Conservation (phyloP, 2,888 invertebrate genomes). For the Cheiracanthium punctorium region DNA sequence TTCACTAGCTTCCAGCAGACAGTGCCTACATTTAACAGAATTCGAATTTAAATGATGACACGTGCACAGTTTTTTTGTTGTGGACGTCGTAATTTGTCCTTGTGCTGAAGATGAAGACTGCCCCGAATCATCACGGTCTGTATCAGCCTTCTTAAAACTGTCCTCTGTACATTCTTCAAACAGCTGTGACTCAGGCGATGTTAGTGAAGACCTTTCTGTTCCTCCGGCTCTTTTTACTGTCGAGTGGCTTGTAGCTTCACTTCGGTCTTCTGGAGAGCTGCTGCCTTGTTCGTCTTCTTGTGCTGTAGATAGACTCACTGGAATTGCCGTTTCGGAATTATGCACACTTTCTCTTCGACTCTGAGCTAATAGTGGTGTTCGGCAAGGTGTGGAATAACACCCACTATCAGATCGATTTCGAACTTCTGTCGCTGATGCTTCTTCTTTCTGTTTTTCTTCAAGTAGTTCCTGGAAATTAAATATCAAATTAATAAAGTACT, state of each 20-base stretch:
- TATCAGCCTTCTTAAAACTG: conserved; percentile 34
- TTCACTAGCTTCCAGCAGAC: conserved; percentile 61
- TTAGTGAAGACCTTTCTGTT: conserved; percentile 37
- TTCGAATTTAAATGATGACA: conserved; percentile 52
- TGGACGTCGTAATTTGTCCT: conserved; percentile 8
- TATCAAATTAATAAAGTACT: too few species aligned
- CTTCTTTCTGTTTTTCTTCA: conserved; percentile 51
- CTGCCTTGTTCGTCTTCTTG: conserved; percentile 43
- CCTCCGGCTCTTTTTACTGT: conserved; percentile 41
- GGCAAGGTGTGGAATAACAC: conserved; percentile 54
- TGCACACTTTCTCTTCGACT: conserved; percentile 42
- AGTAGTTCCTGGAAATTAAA: conserved; percentile 35
- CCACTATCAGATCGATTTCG: conserved; percentile 62
- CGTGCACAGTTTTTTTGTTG: conserved; percentile 37
- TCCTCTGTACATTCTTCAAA: conserved; percentile 44
- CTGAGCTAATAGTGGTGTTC: conserved; percentile 41
- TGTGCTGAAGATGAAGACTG: conserved; percentile 52
- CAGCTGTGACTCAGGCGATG: conserved; percentile 42
- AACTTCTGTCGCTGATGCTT: conserved; percentile 12
- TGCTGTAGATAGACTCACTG: conserved; percentile 9
- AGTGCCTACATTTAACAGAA: conserved; percentile 53
- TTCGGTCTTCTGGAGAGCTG: conserved; percentile 56
- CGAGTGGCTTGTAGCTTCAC: conserved; percentile 52
- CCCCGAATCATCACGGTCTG: conserved; percentile 54
- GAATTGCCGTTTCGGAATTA: neutral